Conservation (phyloP, 2,113 vertebrate genomes). For the Glaucomys volans region DNA sequence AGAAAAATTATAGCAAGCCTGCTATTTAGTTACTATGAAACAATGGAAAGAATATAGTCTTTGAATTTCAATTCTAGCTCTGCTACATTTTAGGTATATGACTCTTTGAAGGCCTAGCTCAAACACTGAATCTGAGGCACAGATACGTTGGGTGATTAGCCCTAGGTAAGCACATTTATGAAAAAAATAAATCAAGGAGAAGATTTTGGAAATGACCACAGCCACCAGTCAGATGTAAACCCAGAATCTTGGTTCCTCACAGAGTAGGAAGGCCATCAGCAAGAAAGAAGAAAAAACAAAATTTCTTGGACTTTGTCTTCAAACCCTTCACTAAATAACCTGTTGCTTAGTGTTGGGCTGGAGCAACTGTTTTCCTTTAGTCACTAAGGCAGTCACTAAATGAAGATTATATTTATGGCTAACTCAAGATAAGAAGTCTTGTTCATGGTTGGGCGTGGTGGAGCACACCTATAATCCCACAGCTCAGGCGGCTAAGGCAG, state of each 20-base stretch:
- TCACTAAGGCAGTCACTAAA: conserved; percentile 9
- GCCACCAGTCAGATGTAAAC: background rate
- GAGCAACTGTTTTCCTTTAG: conserved; percentile 45
- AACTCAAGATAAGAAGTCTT: conserved; percentile 53
- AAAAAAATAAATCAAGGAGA: conserved; percentile 60
- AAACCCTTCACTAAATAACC: background rate
- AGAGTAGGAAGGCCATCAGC: background rate
- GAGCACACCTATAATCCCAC: no score
- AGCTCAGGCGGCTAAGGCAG: no score
- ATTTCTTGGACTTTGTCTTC: background rate
- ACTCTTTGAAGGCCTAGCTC: conserved; percentile 56
- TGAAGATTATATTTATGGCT: conserved; percentile 36
- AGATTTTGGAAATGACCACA: conserved; percentile 6
- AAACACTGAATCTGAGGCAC: conserved; percentile 18
- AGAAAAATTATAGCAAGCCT: conserved; percentile 55
- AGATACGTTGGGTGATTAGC: background rate
- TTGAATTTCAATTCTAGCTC: conserved; percentile 30
- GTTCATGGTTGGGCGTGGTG: no score
- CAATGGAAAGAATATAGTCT: conserved; percentile 71
- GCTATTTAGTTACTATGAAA: conserved; percentile 69
- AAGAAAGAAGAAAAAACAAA: conserved; percentile 7
- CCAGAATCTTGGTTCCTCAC: background rate
- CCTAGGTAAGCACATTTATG: background rate
- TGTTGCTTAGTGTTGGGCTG: background rate
- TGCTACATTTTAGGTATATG: conserved; percentile 63